phyloP scores from a whole-genome alignment of 2,888 invertebrate genomes.

The Parnassius mnemosyne region DNA sequence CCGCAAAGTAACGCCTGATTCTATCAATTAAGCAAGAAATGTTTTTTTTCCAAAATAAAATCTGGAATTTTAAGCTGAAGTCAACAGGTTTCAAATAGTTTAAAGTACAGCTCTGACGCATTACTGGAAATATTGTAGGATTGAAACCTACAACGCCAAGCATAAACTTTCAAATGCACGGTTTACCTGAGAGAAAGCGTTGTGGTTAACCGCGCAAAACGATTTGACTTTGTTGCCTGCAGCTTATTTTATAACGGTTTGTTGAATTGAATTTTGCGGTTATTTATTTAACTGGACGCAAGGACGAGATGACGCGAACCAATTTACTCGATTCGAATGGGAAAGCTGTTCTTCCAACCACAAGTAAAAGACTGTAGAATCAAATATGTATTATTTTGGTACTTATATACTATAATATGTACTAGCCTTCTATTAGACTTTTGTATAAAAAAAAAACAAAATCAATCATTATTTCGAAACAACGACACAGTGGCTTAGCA shows the following conservation, averaged over 20 bases:
- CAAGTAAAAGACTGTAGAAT: constrained; percentile 7
- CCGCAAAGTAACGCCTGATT: no score
- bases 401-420: no score
- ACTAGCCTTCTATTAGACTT: no score
- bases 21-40: no score
- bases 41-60: no score
- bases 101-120: constrained; percentile 40
- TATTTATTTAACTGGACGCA: constrained; percentile 73
- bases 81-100: no score
- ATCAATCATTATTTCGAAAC: no score
- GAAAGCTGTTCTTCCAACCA: constrained; percentile 17
- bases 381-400: neutral
- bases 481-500: no score
- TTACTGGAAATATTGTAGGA: constrained; percentile 59
- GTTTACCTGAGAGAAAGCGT: constrained; percentile 67
- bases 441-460: no score
- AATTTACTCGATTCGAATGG: constrained; percentile 26
- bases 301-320: constrained; percentile 43
- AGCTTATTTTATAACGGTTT: constrained; percentile 78
- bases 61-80: no score
- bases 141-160: constrained; percentile 54
- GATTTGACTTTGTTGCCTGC: constrained; percentile 74
- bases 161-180: constrained; percentile 72
- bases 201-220: constrained; percentile 78
- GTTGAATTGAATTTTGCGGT: constrained; percentile 79